These are phyloP conservation scores for Nemotelus nigrinus DNA, from an alignment of 2,888 invertebrate species.

Conservation along the genomic window DNA sequence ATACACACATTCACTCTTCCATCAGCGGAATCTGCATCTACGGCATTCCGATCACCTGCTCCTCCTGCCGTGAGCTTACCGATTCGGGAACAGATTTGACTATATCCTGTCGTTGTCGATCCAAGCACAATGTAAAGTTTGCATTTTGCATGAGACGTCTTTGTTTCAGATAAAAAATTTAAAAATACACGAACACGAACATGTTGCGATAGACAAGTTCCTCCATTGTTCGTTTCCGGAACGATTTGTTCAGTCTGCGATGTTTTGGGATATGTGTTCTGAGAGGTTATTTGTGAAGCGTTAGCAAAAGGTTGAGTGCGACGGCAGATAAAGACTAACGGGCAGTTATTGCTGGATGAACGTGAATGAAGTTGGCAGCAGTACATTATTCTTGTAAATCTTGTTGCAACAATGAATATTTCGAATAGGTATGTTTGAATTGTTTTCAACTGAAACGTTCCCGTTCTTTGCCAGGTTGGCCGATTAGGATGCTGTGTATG, in stretches of 20 bases:
- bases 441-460: too few relatives aligned
- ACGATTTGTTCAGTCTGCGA: constrained; percentile 21
- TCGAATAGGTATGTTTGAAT: too few relatives aligned
- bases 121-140: constrained; percentile 35
- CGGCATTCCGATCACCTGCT: neutral
- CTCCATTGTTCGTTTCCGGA: constrained; percentile 8
- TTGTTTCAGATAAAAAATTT: constrained; percentile 36
- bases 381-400: too few relatives aligned
- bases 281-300: constrained; percentile 2
- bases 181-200: constrained; percentile 32
- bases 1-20: neutral
- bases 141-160: constrained; percentile 44
- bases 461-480: too few relatives aligned
- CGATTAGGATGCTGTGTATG: too few relatives aligned
- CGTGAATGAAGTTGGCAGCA: too few relatives aligned
- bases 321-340: too few relatives aligned
- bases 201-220: constrained; percentile 17
- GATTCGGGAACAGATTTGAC: neutral
- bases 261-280: neutral
- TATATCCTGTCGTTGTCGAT: neutral
- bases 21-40: neutral
- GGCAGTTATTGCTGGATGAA: neutral
- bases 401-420: too few relatives aligned
- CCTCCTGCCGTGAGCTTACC: neutral
- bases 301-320: neutral